These are phyloP conservation scores for Drosophila mojavensis DNA, from an alignment of 1,140 invertebrate species.

Conservation along the genomic window DNA sequence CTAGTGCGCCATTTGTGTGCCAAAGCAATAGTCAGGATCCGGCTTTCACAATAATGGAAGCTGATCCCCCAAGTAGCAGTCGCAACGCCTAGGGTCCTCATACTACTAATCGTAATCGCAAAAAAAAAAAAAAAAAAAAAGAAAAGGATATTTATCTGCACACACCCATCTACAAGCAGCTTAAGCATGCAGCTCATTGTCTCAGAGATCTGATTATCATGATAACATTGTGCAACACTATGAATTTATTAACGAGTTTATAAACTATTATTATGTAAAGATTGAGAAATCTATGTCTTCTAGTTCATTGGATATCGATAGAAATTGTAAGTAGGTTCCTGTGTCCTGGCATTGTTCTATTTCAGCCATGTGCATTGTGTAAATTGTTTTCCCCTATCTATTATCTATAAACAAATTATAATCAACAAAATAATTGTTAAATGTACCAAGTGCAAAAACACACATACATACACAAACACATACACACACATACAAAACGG, in stretches of 20 bases:
- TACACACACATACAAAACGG: constrained; percentile 51
- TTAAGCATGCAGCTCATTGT: constrained; percentile 37
- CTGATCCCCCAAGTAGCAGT: constrained; percentile 26
- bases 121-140: too few relatives aligned
- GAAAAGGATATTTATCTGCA: neutral
- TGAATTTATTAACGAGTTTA: constrained; percentile 83
- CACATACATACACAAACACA: constrained; percentile 38
- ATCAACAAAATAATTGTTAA: constrained; percentile 58
- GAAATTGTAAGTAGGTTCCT: constrained; percentile 72
- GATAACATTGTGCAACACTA: constrained; percentile 70
- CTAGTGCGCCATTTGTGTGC: constrained; percentile 42
- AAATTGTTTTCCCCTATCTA: constrained; percentile 52
- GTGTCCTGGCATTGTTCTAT: constrained; percentile 26
- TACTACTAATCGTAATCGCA: neutral
- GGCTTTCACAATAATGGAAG: neutral
- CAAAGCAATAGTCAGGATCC: constrained; percentile 44
- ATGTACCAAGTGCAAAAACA: constrained; percentile 45
- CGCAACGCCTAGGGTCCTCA: constrained; percentile 21
- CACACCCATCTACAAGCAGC: constrained; percentile 6
- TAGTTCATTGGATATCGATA: constrained; percentile 69
- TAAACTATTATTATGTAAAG: constrained; percentile 68
- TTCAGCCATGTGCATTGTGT: constrained; percentile 63
- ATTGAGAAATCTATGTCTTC: constrained; percentile 49
- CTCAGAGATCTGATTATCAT: constrained; percentile 58
- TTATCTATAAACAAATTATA: constrained; percentile 58